Base-by-base conservation (phyloP, 1,140 invertebrate species). In the Lordiphosa mommai region DNA sequence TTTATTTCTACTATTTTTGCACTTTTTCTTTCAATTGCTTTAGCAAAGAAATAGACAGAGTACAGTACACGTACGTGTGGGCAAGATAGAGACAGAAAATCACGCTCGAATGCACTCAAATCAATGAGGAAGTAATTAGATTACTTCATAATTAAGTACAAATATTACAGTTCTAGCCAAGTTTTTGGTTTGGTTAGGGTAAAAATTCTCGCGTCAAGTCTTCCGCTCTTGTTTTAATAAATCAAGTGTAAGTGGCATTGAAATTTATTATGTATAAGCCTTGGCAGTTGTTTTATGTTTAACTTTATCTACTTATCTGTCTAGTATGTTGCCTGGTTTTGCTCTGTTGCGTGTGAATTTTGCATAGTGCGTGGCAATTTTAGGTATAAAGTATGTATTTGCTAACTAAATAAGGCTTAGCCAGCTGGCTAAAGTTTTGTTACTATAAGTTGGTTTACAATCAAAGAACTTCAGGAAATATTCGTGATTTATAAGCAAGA, bases 221-320 rank as follows among this genome's bases (percentile, higher is more conserved):
- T 12, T 40, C 38, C 37, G 38, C 64, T 70, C 9, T 51, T 52
- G 20, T 50, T 50, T 57, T 52, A 48, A 82, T 82, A 80, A 80
- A 80, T 82, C 76, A 82, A 80, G 71, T 80, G 77, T 76, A 82
- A 80, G 76, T 71, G 76, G 76, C 76, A 80, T 80, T 80, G 76
- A 80, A 80, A 80, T 82, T 76, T 82, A 80, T 82, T 70, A 64
- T 64, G 40, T 51, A 55, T 40, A 61, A 12, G 46, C 12, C 32
- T 16, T 47, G 29, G 8, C 46, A 23, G 20, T 23, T 23, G n/a
- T n/a, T 5, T 23, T 23, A 23, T 53, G 44, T 27, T 17, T 36
- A 20, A 16, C 41, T 32, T 67, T 58, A 55, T 38, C n/a, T n/a
- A 30, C 7, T 29, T 27, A 7, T 12, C 53, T 37, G 52, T 13